Evolutionary conservation across 2,113 vertebrate species (phyloP), one percentile per base, ranked within the genome.

Genomic region (Nycticebus coucang): DNA sequence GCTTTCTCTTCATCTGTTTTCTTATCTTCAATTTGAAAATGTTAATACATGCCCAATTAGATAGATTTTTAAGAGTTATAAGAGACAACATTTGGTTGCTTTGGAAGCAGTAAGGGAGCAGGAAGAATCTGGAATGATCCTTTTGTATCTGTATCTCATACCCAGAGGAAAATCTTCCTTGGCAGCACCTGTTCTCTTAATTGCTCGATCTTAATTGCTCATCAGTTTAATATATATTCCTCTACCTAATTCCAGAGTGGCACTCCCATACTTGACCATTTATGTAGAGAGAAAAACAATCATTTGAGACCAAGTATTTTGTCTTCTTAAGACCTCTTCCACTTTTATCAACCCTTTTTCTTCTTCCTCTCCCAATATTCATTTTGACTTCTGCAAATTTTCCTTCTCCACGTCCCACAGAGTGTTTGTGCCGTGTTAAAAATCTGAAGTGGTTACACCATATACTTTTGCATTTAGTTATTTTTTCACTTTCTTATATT

Each of bases 261-360:
- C 35, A 28, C 85, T 80, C 22, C 59, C 33, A 18, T 84, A 35
- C 30, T 87, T 79, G 59, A 50, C n/a, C 21, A 50, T 50, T 87
- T 80, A 82, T n/a, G 28, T 78, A 62, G 15, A 13, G 12, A 85
- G 45, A 86, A 95, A 93, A 87, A 33, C 83, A 71, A 55, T 66
- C 53, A 57, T 88, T 79, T 82, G 60, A 94, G 55, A 35, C 79
- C 92, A 68, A 64, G 14, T 94, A 14, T 92, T 89, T 95, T 92
- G 35, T n/a, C 12, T 90, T 22, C 53, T 55, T 28, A 59, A 64
- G 33, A 45, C 10, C 24, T 21, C 28, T 37, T 91, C n/a, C 19
- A 78, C 41, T 94, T 84, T 90, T 12, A 71, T 94, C 35, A 85
- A 78, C 9, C 18, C 26, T 87, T 90, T 78, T 89, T 89, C 60